Conservation (phyloP, 1,140 invertebrate genomes). For the Hermatobates lingyangjiaoensis region DNA sequence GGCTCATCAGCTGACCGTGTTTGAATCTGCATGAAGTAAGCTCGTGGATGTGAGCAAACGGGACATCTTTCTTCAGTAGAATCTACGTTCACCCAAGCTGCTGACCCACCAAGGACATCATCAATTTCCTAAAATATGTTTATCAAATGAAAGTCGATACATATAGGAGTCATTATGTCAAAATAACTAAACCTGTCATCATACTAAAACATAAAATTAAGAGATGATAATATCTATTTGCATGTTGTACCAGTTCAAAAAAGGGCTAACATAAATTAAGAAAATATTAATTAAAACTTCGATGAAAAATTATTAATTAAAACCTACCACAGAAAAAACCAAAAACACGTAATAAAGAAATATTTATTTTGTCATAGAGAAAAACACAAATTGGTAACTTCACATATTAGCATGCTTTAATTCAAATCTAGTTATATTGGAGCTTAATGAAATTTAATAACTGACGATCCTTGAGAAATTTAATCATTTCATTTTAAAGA, state of each 20-base stretch:
- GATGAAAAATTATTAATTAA: not conserved
- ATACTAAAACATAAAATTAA: not conserved
- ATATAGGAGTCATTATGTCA: too few species aligned
- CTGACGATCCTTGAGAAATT: too few species aligned
- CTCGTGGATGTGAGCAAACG: slow-evolving; percentile 66
- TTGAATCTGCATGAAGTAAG: slow-evolving; percentile 95
- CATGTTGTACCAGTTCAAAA: too few species aligned
- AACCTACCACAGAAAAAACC: too few species aligned
- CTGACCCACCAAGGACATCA: slow-evolving; percentile 78
- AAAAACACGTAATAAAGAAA: too few species aligned
- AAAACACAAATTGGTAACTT: too few species aligned
- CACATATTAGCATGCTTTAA: too few species aligned
- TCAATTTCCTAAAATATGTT: slow-evolving; percentile 55
- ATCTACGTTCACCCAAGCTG: slow-evolving; percentile 93
- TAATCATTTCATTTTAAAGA: too few species aligned
- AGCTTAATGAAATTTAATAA: too few species aligned
- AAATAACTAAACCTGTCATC: slow-evolving; percentile 3
- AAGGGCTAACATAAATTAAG: too few species aligned
- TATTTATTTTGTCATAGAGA: too few species aligned
- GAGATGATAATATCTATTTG: not conserved
- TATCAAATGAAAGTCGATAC: slow-evolving; percentile 4
- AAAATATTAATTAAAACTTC: not conserved
- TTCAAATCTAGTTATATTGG: too few species aligned
- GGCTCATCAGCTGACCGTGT: slow-evolving; percentile 96
- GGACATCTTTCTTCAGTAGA: slow-evolving; percentile 85